Conservation (phyloP, 2,113 vertebrate genomes). For the Catharus fuscescens region DNA sequence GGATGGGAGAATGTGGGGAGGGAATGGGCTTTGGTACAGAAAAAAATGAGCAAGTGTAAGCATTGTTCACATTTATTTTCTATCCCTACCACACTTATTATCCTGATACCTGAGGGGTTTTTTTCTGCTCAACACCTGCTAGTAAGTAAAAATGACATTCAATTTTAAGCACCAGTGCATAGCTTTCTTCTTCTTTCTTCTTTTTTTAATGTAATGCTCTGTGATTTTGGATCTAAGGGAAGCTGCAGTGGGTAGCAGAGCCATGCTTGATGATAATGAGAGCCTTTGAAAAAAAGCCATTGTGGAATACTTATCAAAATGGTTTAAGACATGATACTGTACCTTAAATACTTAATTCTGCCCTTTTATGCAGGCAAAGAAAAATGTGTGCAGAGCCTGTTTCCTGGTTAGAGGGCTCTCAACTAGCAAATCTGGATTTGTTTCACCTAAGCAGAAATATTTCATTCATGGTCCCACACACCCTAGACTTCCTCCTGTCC, state of each 20-base stretch:
- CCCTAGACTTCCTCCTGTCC: neutral
- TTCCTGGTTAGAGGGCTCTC: neutral
- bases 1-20: neutral
- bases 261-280: neutral
- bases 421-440: neutral
- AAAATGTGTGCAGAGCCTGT: neutral
- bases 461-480: neutral
- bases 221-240: slow-evolving; percentile 8
- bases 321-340: neutral
- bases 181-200: neutral
- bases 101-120: neutral
- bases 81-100: neutral
- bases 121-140: neutral
- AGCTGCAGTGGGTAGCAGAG: neutral
- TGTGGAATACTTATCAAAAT: neutral
- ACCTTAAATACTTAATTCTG: neutral
- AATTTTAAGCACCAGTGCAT: slow-evolving; percentile 62
- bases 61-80: neutral
- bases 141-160: slow-evolving; percentile 58
- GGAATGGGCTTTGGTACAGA: neutral
- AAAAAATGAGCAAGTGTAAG: neutral
- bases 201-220: neutral
- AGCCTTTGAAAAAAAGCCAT: neutral
- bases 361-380: neutral
- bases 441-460: neutral